Base-by-base conservation (phyloP, 2,888 invertebrate species). In the Acronicta alni region DNA sequence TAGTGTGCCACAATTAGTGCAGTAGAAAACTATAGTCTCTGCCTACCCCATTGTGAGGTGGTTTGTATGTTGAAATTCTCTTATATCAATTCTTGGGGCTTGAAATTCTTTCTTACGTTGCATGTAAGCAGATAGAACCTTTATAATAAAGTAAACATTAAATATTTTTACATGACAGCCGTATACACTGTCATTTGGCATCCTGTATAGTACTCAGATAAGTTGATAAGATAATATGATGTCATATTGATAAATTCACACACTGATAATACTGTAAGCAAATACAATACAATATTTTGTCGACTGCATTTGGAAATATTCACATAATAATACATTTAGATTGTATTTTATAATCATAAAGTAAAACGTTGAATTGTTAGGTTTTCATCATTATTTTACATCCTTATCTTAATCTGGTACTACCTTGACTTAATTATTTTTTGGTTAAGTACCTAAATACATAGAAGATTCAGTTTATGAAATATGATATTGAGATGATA, bases 151-250 rank as follows among this genome's bases (percentile, higher is more conserved):
- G 15, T 59, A 68, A 59, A 67, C 67, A 67, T 56, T 39, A 23
- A 39, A 59, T 66, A 67, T 54, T 64, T 46, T 42, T 58, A 46
- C 67, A 77, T 65, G 64, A 73, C 66, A 70, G 64, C 63, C 16
- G 17, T 43, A 35, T 48, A 52, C 48, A 45, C 42, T 68, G 59
- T 56, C 66, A 68, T 74, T 38, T 57, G 41, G 62, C 72, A 77
- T 80, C 66, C 71, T 75, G 66, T 62, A 57, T 59, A 53, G 54
- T 67, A 75, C 75, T 68, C 67, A 78, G 78, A 77, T 76, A 72
- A 65, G 17, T 23, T 73, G 84, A 84, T 84, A 83, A 82, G 82
- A 82, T 82, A 67, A 65, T 18, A 45, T 81, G 84, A 84, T 83
- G 82, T 81, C 79, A 83, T 66, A 61, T 66, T 78, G 84, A 83